A percentile compares a stretch with the other conserved stretches of the same genome.
phyloP scores from a whole-genome alignment of 1,140 invertebrate genomes.

The Holcopasites calliopsidis region DNA sequence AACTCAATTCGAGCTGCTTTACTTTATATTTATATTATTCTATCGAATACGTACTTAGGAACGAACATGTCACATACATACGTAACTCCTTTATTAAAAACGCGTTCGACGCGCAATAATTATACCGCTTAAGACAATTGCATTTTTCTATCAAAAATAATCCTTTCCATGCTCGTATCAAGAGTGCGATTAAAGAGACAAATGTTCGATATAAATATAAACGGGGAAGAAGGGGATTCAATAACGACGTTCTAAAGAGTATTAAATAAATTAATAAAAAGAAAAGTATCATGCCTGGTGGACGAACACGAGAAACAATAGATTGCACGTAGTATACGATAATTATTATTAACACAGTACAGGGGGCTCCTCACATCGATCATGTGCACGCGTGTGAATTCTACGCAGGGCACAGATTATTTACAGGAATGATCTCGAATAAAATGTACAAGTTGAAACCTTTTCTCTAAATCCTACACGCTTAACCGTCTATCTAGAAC shows the following conservation, averaged over 20 bases:
- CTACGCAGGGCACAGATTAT: not conserved
- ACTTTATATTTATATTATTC: too few species aligned
- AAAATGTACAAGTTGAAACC: conserved; percentile 15
- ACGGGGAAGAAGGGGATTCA: not conserved
- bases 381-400: conserved; percentile 4
- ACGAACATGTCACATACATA: too few species aligned
- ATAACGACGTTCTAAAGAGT: not conserved
- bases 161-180: not conserved
- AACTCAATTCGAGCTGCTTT: not conserved
- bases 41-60: not conserved
- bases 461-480: conserved; percentile 2
- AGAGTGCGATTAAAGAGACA: too few species aligned
- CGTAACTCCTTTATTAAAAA: too few species aligned
- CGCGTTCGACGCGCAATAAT: too few species aligned
- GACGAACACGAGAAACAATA: not conserved
- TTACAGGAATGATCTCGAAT: conserved; percentile 25
- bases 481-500: conserved; percentile 36
- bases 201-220: not conserved
- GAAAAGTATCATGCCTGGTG: not conserved
- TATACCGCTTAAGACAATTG: not conserved
- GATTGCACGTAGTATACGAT: conserved; percentile 47
- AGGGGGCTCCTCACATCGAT: conserved; percentile 58
- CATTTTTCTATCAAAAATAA: not conserved
- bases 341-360: conserved; percentile 64
- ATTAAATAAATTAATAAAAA: conserved; percentile 6